These are phyloP conservation scores for Rhagium mordax DNA, from an alignment of 2,888 invertebrate genomes.

Conservation along the genomic window DNA sequence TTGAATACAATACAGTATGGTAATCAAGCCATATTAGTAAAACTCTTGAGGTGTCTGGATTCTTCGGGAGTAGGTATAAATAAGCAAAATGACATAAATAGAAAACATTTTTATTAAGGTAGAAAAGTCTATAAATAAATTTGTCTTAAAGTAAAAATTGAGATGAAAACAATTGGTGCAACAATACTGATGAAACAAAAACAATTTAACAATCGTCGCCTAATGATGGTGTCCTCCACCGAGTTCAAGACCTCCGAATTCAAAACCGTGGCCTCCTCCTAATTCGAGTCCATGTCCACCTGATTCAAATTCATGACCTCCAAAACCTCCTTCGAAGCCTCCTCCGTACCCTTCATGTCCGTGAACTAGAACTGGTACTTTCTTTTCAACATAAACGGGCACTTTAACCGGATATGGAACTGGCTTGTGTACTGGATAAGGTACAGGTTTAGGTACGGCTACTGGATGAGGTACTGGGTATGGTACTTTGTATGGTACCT, in stretches of 20 bases:
- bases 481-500: constrained; percentile 71
- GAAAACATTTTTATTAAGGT: constrained; percentile 52
- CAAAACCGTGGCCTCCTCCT: constrained; percentile 45
- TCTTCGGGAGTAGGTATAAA: no score
- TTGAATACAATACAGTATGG: no score
- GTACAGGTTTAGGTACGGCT: constrained; percentile 61
- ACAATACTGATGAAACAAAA: constrained; percentile 53
- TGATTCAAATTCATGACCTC: constrained; percentile 40
- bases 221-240: constrained; percentile 35
- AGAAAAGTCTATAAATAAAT: constrained; percentile 55
- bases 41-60: no score
- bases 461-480: constrained; percentile 69
- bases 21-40: no score
- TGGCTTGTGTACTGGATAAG: constrained; percentile 66
- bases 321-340: constrained; percentile 49
- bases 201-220: constrained; percentile 31
- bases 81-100: no score
- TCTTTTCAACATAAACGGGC: constrained; percentile 71
- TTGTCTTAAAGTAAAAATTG: constrained; percentile 44
- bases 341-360: constrained; percentile 65
- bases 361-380: constrained; percentile 69
- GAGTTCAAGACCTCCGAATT: constrained; percentile 41
- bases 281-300: constrained; percentile 41
- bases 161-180: constrained; percentile 52
- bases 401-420: constrained; percentile 69